Evolutionary conservation across 2,888 invertebrate genomes (phyloP).

Genomic region (Eutolmus rufibarbis): DNA sequence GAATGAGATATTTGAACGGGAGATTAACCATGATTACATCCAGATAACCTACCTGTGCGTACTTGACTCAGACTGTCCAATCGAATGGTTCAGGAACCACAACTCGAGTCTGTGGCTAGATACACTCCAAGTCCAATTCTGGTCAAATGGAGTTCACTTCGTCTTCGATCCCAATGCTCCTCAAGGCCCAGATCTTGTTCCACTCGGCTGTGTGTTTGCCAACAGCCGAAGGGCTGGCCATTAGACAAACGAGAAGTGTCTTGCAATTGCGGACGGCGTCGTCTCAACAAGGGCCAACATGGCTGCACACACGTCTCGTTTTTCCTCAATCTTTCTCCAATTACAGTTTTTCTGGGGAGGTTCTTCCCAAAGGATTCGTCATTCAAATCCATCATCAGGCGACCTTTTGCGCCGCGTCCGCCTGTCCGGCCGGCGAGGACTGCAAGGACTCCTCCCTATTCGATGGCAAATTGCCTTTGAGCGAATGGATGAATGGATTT

Average conservation of each 20-base stretch:
- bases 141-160: not conserved
- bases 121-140: not conserved
- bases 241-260: not conserved
- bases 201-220: not conserved
- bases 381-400: not conserved
- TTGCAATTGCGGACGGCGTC: not conserved
- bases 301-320: not conserved
- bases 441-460: not conserved
- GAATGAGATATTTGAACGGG: not conserved
- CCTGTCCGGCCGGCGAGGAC: not conserved
- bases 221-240: not conserved
- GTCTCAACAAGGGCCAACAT: not conserved
- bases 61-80: not conserved
- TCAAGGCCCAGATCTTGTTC: not conserved
- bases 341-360: not conserved
- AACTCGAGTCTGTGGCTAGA: not conserved
- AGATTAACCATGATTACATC: not conserved
- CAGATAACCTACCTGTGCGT: not conserved
- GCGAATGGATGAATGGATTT: constrained; percentile 1
- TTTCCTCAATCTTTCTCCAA: not conserved
- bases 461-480: not conserved
- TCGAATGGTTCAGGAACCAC: not conserved
- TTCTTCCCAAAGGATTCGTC: not conserved
- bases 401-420: not conserved
- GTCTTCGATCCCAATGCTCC: not conserved